phyloP scores from a whole-genome alignment of 2,797 vertebrate genomes.

The Threskiornis aethiopicus region DNA sequence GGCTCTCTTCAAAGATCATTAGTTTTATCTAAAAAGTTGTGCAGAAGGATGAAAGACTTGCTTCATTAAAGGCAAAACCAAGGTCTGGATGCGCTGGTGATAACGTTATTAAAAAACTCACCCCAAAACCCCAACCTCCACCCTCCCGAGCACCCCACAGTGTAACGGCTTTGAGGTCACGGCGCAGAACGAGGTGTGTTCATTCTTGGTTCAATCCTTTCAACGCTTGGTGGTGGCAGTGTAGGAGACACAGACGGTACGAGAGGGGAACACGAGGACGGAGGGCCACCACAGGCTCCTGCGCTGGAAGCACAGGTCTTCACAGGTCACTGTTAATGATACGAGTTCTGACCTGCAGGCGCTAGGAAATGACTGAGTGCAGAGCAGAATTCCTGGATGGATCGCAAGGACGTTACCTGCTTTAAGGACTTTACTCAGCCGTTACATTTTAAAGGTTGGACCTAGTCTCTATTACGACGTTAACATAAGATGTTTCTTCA shows the following conservation, averaged over 20 bases:
- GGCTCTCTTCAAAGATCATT: neutral
- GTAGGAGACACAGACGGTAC: rapidly evolving
- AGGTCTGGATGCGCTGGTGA: neutral
- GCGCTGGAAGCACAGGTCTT: neutral
- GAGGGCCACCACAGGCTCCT: neutral
- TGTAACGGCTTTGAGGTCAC: rapidly evolving
- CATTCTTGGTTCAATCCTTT: neutral
- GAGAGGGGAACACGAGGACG: neutral
- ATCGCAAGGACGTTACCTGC: neutral
- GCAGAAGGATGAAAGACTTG: neutral
- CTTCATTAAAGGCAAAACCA: neutral
- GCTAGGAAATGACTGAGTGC: rapidly evolving
- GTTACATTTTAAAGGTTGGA: rapidly evolving
- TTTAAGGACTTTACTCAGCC: too few relatives aligned
- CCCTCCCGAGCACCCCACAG: neutral
- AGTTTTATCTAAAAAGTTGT: neutral
- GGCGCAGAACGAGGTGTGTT: rapidly evolving
- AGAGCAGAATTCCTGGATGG: neutral
- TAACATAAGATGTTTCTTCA: neutral
- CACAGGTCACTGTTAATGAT: rapidly evolving
- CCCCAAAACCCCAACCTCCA: neutral
- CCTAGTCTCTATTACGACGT: rapidly evolving
- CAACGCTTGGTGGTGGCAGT: rapidly evolving
- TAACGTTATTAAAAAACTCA: neutral
- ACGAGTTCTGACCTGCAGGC: neutral